Evolutionary conservation across 2,113 vertebrate genomes (phyloP), one percentile per base, ranked within the genome.

Genomic region (Colaptes auratus): DNA sequence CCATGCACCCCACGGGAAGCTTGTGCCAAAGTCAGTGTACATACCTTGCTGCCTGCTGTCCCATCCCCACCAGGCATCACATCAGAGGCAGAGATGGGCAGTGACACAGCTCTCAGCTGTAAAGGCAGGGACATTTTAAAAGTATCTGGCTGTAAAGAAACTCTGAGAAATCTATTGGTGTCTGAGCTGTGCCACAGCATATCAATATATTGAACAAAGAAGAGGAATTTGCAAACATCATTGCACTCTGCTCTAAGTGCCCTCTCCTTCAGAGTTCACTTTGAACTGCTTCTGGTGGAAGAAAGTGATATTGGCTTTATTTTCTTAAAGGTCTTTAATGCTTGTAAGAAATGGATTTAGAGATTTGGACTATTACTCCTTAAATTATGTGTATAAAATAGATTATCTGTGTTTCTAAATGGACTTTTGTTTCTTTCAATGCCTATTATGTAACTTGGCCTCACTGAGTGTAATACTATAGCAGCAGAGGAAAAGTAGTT

Each of bases 321-420:
- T 86, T 74, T 67, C 30, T 39, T 81, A 42, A 31, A 58, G 67
- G 35, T 56, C 50, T 88, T 92, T 35, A 86, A 58, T 27, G 44
- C 53, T 67, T 61, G 15, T 53, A 20, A 82, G 86, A 61, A 4
- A 10, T 19, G 14, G 53, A 64, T 52, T 86, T 88, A 58, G 25
- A 64, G n/a, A 63, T 36, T 11, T 69, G 33, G 33, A 61, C 46
- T 80, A 20, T 80, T 91, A 81, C 15, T n/a, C 9, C 55, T 84
- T 73, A 74, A 90, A 86, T 92, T 75, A 30, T 48, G 28, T 84
- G 23, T 82, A 31, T 19, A 82, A 24, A 60, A 69, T 39, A 86
- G 39, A 31, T 89, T 77, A 64, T 66, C 60, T 70, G 21, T 52
- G 63, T 89, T 96, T 95, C 14, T 74, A 44, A 89, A 50, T 69